Conservation (phyloP, 1,140 invertebrate species). For the Pachypeltis micranthus region DNA sequence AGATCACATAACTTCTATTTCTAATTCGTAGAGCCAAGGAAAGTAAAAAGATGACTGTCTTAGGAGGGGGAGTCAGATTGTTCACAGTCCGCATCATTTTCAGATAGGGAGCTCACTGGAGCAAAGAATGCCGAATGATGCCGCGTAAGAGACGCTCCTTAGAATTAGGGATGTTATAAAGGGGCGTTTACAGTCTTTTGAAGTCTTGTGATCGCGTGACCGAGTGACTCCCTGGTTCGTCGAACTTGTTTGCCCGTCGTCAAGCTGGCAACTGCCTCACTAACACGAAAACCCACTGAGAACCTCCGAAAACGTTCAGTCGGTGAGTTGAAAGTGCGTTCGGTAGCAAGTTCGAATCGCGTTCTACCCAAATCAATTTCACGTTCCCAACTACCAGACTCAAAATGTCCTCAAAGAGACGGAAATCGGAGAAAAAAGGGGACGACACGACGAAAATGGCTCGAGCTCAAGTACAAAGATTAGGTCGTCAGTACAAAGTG, state of each 20-base stretch:
- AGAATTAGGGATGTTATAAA: no score
- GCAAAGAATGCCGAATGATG: no score
- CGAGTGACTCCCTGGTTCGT: no score
- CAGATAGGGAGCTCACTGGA: no score
- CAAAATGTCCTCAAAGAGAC: neutral
- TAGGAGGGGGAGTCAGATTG: no score
- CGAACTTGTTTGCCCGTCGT: neutral
- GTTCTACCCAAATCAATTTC: neutral
- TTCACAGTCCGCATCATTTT: no score
- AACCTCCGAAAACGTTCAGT: neutral
- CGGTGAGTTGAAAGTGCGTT: neutral
- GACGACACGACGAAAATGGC: slow-evolving; percentile 14
- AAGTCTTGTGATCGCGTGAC: no score
- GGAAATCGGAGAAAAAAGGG: slow-evolving; percentile 6
- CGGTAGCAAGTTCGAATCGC: neutral
- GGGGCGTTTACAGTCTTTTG: no score
- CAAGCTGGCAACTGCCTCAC: neutral
- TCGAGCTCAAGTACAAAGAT: slow-evolving; percentile 12
- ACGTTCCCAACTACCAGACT: neutral
- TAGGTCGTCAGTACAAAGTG: slow-evolving; percentile 16
- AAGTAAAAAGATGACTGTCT: no score
- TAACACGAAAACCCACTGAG: slow-evolving; percentile 2
- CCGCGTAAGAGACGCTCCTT: no score
- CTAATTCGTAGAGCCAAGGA: no score
- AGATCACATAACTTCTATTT: no score